Base-by-base conservation (phyloP, 2,797 vertebrate species). In the Todus mexicanus region DNA sequence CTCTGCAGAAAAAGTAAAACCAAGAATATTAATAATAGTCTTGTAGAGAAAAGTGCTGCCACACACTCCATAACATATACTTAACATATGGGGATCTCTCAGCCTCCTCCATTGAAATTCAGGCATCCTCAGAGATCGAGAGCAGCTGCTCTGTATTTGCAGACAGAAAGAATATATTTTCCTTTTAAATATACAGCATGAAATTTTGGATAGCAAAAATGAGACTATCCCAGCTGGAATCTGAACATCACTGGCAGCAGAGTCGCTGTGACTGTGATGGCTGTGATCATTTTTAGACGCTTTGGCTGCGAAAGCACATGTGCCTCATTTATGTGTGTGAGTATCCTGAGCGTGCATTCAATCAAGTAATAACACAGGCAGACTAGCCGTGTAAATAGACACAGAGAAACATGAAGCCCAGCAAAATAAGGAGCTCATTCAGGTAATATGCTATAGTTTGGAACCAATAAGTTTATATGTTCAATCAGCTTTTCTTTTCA, bases 161-260 rank as follows among this genome's bases (percentile, higher is more conserved):
- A 71, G 66, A 91, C 90, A 66, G 71, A 51, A 66, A 77, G 56
- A 87, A 50, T 74, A 7, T 89, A 33, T 84, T 94, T 78, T 88
- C 40, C 77, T 72, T 25, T 88, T 54, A 53, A 91, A 92, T 86
- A 45, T 29, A 59, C 56, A 54, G 51, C 68, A 47, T 81, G 91
- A 90, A 83, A 90, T 84, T 94, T 79, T 91, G 71, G 75, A 65
- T 92, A 72, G 86, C 65, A 61, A 81, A 43, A 78, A 45, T 7
- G 35, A 77, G 33, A 20, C 59, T 70, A 25, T 80, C 92, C 88
- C 94, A 96, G 86, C 91, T 93, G 93, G 69, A 84, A 78, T 87
- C 26, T 59, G 77, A 84, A 91, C 94, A 92, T 93, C 80, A 71
- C 80, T 96, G 96, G 90, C 91, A 95, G 71, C 80, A 76, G 83